These are phyloP conservation scores for Folsomia manolachei DNA, from an alignment of 2,888 invertebrate species.

Conservation along the genomic window DNA sequence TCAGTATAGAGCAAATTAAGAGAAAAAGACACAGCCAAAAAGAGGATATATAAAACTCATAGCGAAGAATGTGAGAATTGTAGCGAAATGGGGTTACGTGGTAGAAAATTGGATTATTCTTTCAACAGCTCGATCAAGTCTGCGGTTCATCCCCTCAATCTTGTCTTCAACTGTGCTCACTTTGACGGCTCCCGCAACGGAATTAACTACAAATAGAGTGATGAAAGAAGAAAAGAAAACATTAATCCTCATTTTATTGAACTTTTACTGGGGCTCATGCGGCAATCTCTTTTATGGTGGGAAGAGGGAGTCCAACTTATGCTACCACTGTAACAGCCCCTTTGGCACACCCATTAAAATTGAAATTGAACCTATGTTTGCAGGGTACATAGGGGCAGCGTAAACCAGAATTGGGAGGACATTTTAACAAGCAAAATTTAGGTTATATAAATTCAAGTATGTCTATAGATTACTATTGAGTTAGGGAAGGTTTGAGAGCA, in stretches of 20 bases:
- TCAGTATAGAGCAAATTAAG: background rate
- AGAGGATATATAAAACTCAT: background rate
- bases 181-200: conserved; percentile 34
- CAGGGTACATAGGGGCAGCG: no score
- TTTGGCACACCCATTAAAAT: no score
- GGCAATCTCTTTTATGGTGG: background rate
- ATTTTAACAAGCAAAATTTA: background rate
- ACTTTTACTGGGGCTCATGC: background rate
- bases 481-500: no score
- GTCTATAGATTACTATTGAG: no score
- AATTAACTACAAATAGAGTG: conserved; percentile 24
- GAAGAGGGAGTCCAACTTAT: no score
- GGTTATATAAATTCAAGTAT: no score
- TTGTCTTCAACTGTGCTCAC: conserved; percentile 40
- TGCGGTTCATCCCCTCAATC: conserved; percentile 39
- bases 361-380: no score
- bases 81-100: conserved; percentile 31
- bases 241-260: background rate
- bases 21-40: background rate
- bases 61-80: conserved; percentile 11
- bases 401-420: no score
- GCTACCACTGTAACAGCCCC: no score
- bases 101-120: conserved; percentile 45
- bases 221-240: background rate
- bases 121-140: conserved; percentile 41